Conservation (phyloP, 2,888 invertebrate genomes). For the Xestia rhomboidea region DNA sequence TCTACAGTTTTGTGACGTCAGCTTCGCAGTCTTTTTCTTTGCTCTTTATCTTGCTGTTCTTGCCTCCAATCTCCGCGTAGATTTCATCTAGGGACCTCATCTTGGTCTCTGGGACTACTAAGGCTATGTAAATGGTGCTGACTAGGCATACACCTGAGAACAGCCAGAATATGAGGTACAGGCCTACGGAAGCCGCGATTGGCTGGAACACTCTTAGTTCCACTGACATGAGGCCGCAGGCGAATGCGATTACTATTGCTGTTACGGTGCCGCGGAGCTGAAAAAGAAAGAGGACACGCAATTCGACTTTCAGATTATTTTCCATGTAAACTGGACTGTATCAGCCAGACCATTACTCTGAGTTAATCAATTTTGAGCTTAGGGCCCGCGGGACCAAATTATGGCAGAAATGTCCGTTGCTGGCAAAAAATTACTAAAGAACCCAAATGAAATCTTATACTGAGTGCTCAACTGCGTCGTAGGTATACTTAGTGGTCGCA, state of each 20-base stretch:
- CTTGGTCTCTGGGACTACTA: slow-evolving; percentile 84
- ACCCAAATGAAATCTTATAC: neutral
- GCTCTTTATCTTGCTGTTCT: slow-evolving; percentile 67
- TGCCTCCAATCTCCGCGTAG: slow-evolving; percentile 83
- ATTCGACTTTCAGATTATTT: neutral
- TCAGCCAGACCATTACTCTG: neutral
- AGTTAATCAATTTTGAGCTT: neutral
- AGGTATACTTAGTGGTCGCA: neutral
- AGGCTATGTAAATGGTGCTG: slow-evolving; percentile 83
- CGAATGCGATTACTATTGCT: slow-evolving; percentile 85
- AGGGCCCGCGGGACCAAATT: too few relatives aligned
- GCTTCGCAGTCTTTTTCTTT: slow-evolving; percentile 79
- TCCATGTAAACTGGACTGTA: neutral
- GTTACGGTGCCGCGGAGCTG: slow-evolving; percentile 88
- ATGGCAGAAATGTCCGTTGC: too few relatives aligned
- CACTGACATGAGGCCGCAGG: slow-evolving; percentile 83
- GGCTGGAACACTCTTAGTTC: slow-evolving; percentile 86
- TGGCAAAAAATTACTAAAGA: neutral
- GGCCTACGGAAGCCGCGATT: slow-evolving; percentile 77
- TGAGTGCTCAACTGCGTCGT: neutral
- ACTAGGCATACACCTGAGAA: slow-evolving; percentile 84
- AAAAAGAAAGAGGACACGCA: slow-evolving; percentile 41
- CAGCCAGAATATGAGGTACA: slow-evolving; percentile 83
- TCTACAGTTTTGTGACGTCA: slow-evolving; percentile 82
- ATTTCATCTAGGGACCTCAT: slow-evolving; percentile 84